Conservation (phyloP, 2,113 vertebrate species). For the Mixornis gularis region DNA sequence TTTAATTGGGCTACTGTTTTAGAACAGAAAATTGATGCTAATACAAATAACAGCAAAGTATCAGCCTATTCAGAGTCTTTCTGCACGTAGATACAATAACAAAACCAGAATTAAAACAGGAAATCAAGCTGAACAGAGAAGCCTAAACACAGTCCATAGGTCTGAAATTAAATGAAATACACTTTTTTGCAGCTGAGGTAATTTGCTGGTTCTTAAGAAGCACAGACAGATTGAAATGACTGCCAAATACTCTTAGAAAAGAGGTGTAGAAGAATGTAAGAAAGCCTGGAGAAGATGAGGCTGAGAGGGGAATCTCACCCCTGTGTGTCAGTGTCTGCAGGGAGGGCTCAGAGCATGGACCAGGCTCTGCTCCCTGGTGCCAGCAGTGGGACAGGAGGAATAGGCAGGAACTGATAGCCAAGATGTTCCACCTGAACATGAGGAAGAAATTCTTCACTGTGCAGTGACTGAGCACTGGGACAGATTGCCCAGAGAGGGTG, state of each 20-base stretch:
- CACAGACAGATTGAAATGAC: not conserved
- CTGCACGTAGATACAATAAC: not conserved
- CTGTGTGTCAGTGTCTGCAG: not conserved
- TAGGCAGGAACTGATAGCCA: accelerated
- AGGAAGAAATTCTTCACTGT: accelerated
- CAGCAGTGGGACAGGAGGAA: not conserved
- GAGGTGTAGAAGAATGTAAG: not conserved
- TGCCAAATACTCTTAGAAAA: not conserved
- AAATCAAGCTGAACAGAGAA: not conserved
- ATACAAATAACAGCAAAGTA: not conserved
- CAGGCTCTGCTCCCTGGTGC: accelerated
- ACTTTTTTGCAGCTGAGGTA: not conserved
- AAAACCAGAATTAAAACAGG: not conserved
- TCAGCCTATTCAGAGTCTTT: not conserved
- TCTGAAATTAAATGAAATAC: not conserved
- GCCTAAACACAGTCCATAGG: not conserved
- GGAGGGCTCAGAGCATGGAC: not conserved
- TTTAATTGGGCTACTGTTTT: not conserved
- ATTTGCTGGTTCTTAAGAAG: not conserved
- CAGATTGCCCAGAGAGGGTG: accelerated
- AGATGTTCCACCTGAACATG: not conserved
- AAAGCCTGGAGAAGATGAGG: not conserved
- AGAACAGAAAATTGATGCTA: not conserved
- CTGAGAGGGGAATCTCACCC: accelerated
- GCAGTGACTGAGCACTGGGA: accelerated